Evolutionary conservation across 2,797 vertebrate species (phyloP), one percentile per base, ranked within the genome.

Genomic region (Catostomus latipinnis): DNA sequence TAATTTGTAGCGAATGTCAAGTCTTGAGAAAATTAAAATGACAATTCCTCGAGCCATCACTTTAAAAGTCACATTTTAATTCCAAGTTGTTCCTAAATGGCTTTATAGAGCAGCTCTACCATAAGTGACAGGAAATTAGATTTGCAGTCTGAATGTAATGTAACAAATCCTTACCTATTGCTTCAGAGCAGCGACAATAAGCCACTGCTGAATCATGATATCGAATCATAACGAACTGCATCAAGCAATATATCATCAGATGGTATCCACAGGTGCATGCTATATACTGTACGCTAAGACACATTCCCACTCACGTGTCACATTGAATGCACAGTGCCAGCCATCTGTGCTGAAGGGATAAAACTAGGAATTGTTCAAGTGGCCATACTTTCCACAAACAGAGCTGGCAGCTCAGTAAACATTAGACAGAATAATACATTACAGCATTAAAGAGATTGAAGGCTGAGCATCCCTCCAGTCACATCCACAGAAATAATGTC

Each of bases 401-500:
- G 79, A 74, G 62, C 74, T 52, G 71, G 80, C 78, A 82, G 81
- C 48, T 68, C 57, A 75, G 81, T 83, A 86, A 83, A 83, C 78
- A 86, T 81, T 52, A 84, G 76, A 84, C 66, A 61, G 83, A 86
- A 87, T 86, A 84, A 86, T 80, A 85, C 76, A 85, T 83, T 78
- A 83, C 43, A 83, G 71, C 61, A 61, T 73, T 84, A 78, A 81
- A 83, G 77, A 83, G 83, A 80, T 54, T 69, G 77, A 73, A 83
- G 76, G 68, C 78, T 76, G 78, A 78, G 76, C 67, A 68, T 70
- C 65, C 70, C 83, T 68, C 74, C 67, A 74, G 74, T 77, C 68
- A 80, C 77, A 80, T 79, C 78, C 74, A 75, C 54, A 76, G 57
- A 72, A 71, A 68, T 82, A 83, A 86, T 82, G 81, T 82, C 76